Evolutionary conservation across 1,140 invertebrate genomes (phyloP).

Genomic region (Drosophila dunni): DNA sequence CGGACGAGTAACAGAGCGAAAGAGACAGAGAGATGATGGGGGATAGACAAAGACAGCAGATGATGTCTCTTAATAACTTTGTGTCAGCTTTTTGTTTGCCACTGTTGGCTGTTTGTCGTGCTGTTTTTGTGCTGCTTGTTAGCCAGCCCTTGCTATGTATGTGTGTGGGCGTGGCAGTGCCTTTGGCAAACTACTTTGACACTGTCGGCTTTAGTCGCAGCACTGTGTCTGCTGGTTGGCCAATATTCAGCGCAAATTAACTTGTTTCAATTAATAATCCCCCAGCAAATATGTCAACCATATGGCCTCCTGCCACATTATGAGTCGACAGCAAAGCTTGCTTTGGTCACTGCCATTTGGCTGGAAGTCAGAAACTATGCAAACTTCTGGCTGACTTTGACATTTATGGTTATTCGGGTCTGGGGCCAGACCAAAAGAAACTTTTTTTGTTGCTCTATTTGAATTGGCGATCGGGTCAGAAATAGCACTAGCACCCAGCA

Average conservation of each 20-base stretch:
- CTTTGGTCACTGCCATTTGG: conserved; percentile 19
- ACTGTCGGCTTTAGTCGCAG: conserved; percentile 50
- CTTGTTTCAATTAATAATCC: conserved; percentile 84
- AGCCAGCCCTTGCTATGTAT: conserved; percentile 25
- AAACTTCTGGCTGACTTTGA: conserved; percentile 82
- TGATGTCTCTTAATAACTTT: conserved; percentile 82
- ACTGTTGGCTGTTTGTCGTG: conserved; percentile 62
- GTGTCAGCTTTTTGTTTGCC: conserved; percentile 73
- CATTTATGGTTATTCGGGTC: conserved; percentile 80
- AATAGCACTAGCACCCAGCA: not conserved
- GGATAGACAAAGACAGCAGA: conserved; percentile 35
- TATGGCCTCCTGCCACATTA: conserved; percentile 41
- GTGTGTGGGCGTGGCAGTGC: conserved; percentile 51
- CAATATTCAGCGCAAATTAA: conserved; percentile 81
- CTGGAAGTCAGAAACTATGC: conserved; percentile 80
- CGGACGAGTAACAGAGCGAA: not conserved
- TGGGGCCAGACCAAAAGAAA: conserved; percentile 34
- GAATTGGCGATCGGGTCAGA: conserved; percentile 62
- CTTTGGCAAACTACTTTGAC: conserved; percentile 68
- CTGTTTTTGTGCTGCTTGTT: conserved; percentile 69
- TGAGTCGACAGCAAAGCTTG: conserved; percentile 21
- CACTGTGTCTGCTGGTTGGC: conserved; percentile 38
- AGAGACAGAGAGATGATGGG: not conserved
- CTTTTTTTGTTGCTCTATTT: conserved; percentile 61
- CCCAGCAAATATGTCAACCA: conserved; percentile 84